Conservation (phyloP, 2,113 vertebrate species). For the Acrocephalus arundinaceus region DNA sequence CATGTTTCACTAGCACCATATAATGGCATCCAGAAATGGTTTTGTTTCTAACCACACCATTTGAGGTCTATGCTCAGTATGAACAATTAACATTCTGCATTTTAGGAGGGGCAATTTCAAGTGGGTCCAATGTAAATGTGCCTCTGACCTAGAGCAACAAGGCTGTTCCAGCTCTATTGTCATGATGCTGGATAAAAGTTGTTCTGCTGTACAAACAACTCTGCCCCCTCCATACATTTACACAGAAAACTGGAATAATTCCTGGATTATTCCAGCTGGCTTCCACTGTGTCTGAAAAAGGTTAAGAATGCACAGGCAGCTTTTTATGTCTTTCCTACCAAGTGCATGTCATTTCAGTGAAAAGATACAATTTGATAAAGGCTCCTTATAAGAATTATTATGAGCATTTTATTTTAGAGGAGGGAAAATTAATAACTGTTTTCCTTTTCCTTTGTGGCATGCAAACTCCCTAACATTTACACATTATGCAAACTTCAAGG, state of each 20-base stretch:
- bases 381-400: slow-evolving; percentile 27
- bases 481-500: slow-evolving; percentile 35
- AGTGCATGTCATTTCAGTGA: neutral
- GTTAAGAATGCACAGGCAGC: neutral
- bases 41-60: neutral
- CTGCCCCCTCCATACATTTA: neutral
- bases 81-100: neutral
- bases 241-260: neutral
- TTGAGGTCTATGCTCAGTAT: neutral
- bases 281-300: neutral
- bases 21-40: neutral
- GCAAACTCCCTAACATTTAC: neutral
- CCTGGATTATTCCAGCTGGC: neutral
- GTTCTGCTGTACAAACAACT: neutral
- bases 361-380: slow-evolving; percentile 23
- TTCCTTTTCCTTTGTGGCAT: neutral
- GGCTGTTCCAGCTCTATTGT: neutral
- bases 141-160: neutral
- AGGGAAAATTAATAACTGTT: neutral
- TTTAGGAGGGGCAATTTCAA: neutral
- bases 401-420: slow-evolving; percentile 46
- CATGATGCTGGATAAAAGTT: neutral
- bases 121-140: neutral
- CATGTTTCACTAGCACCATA: neutral
- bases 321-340: neutral